A percentile compares a stretch with the other conserved stretches of the same genome.
These are phyloP conservation scores for Microtus richardsoni DNA, from an alignment of 2,113 vertebrate species.

Conservation along the genomic window DNA sequence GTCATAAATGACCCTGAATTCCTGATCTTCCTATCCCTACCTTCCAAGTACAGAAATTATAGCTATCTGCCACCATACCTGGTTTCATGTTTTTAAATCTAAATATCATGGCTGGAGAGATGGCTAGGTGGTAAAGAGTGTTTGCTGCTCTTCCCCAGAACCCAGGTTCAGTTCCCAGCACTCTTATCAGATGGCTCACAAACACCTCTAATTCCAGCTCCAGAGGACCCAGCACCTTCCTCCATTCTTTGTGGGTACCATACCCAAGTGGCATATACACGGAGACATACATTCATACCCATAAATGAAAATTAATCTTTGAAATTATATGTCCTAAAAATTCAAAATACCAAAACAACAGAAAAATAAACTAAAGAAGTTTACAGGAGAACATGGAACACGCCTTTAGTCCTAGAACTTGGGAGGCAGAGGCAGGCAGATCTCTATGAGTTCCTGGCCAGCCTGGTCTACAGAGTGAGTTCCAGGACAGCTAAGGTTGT, in stretches of 20 bases:
- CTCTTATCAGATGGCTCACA: neutral
- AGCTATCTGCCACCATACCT: neutral
- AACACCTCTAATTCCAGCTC: no score
- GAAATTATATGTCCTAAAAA: constrained; percentile 32
- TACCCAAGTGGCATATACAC: neutral
- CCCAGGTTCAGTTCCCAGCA: neutral
- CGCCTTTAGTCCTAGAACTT: neutral
- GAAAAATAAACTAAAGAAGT: neutral
- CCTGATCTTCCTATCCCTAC: neutral
- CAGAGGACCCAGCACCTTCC: neutral
- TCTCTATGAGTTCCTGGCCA: neutral
- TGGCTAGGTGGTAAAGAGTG: neutral
- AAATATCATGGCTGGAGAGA: neutral
- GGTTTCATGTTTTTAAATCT: neutral
- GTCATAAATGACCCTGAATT: neutral
- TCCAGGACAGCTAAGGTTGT: neutral
- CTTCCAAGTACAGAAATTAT: neutral
- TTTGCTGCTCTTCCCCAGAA: neutral
- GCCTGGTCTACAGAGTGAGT: neutral
- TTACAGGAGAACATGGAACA: constrained; percentile 2
- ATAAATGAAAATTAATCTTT: neutral
- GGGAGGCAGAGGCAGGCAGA: neutral
- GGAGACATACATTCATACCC: neutral
- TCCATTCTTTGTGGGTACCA: neutral
- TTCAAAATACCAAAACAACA: neutral